phyloP scores from a whole-genome alignment of 2,888 invertebrate genomes.

The Torymus auratus region DNA sequence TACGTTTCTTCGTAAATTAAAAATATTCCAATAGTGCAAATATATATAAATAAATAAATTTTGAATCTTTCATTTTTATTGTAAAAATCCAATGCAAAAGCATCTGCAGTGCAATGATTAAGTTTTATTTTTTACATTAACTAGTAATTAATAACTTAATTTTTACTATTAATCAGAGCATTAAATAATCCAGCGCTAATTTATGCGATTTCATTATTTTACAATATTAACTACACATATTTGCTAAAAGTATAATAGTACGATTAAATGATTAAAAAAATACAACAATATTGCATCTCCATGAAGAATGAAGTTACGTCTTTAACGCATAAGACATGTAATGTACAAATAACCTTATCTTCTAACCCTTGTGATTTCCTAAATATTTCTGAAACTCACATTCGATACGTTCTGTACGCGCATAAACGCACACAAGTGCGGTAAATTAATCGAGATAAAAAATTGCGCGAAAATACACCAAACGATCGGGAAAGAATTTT shows the following conservation, averaged over 20 bases:
- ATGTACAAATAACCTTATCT: constrained; percentile 31
- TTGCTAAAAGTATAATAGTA: constrained; percentile 26
- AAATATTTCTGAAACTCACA: constrained; percentile 41
- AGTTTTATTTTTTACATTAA: constrained; percentile 21
- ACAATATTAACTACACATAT: constrained; percentile 41
- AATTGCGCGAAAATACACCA: constrained; percentile 39
- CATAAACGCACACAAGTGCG: constrained; percentile 18
- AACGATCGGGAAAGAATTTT: constrained; percentile 53
- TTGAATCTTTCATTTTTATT: constrained; percentile 25
- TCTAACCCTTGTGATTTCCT: constrained; percentile 22
- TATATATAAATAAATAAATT: no score
- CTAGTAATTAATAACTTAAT: constrained; percentile 41
- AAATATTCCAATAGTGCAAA: no score
- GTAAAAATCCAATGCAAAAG: constrained; percentile 43
- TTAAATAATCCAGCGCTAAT: constrained; percentile 42
- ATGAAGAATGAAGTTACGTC: constrained; percentile 24
- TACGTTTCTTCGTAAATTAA: no score
- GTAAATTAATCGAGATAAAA: constrained; percentile 45
- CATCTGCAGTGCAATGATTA: constrained; percentile 26
- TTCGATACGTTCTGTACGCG: constrained; percentile 51
- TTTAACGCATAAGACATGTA: constrained; percentile 12
- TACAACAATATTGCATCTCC: constrained; percentile 40
- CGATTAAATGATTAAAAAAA: constrained; percentile 39
- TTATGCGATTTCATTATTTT: constrained; percentile 41
- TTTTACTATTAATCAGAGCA: constrained; percentile 24